A percentile compares a stretch with the other conserved stretches of the same genome.
Conservation (phyloP, 2,797 vertebrate species). For the Scolopax bukidnonensis region DNA sequence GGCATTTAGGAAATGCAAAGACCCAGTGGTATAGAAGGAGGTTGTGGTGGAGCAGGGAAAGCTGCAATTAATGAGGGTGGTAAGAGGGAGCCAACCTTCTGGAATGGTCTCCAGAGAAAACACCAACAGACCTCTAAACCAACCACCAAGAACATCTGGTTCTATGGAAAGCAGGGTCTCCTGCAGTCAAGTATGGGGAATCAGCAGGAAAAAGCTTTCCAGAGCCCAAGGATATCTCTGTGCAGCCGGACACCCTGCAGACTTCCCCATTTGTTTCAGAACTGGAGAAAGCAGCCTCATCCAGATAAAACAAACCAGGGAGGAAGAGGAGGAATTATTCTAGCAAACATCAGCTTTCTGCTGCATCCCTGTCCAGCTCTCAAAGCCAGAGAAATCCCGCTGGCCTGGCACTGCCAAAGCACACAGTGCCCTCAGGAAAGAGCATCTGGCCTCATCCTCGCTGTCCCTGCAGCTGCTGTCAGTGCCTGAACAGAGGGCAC, state of each 20-base stretch:
- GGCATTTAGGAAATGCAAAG: not conserved
- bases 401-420: not conserved
- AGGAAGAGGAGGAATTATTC: conserved; percentile 10
- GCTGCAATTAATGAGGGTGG: not conserved
- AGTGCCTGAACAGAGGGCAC: not conserved
- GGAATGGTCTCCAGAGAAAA: not conserved
- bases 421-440: conserved; percentile 2
- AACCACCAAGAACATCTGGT: not conserved
- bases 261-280: not conserved
- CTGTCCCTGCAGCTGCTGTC: not conserved
- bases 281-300: not conserved
- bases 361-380: not conserved
- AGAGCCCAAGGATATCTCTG: not conserved
- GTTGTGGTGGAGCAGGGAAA: not conserved
- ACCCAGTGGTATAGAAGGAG: not conserved
- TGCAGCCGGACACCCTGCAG: not conserved
- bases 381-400: not conserved
- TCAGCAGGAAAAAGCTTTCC: not conserved
- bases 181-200: not conserved
- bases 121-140: not conserved
- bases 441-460: conserved; percentile 12
- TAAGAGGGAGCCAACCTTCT: not conserved
- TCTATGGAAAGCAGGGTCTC: not conserved
- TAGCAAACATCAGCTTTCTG: not conserved
- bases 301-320: not conserved